Conservation (phyloP, 2,113 vertebrate species). For the Menidia beryllina region DNA sequence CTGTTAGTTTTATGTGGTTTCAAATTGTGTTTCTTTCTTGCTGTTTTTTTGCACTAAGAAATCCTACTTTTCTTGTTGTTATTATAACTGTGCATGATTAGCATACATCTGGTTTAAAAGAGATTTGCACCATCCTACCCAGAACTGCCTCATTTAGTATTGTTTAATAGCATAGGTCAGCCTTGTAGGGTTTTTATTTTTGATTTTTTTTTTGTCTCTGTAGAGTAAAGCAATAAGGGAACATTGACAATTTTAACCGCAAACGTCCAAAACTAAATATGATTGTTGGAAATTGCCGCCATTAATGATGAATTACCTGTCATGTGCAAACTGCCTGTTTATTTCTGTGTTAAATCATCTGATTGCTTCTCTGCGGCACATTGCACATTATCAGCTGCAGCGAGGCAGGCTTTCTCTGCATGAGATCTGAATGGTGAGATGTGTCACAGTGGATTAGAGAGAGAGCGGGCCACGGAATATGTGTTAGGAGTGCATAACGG, state of each 20-base stretch:
- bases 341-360: slow-evolving; percentile 70
- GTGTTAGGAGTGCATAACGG: slow-evolving; percentile 39
- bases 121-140: background rate
- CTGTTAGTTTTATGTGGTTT: background rate
- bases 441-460: slow-evolving; percentile 59
- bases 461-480: slow-evolving; percentile 42
- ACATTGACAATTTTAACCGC: slow-evolving; percentile 18
- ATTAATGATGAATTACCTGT: slow-evolving; percentile 61
- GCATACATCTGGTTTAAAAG: slow-evolving; percentile 1
- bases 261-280: slow-evolving; percentile 13
- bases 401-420: slow-evolving; percentile 54
- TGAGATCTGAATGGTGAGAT: slow-evolving; percentile 63
- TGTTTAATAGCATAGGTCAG: slow-evolving; percentile 14
- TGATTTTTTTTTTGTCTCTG: background rate
- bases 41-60: background rate
- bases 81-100: background rate
- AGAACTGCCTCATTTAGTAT: slow-evolving; percentile 18
- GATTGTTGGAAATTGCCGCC: slow-evolving; percentile 47
- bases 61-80: background rate
- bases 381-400: slow-evolving; percentile 72
- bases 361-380: slow-evolving; percentile 69
- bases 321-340: slow-evolving; percentile 64
- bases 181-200: slow-evolving; percentile 4
- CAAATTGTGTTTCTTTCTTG: background rate
- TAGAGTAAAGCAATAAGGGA: background rate